Conservation (phyloP, 1,140 invertebrate species). For the Macrobrachium nipponense region DNA sequence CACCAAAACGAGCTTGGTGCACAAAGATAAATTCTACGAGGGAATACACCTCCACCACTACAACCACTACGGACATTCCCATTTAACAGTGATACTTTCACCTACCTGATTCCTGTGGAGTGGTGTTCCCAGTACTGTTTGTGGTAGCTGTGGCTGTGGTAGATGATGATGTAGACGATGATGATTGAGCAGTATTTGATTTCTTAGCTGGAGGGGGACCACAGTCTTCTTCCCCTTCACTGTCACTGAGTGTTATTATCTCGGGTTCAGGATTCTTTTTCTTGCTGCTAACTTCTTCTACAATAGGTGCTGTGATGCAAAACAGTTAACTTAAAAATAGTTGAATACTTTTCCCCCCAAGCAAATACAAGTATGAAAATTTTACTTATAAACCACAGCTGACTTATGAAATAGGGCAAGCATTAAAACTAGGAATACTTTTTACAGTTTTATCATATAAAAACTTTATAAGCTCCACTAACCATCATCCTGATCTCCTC, state of each 20-base stretch:
- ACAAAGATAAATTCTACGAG: neutral
- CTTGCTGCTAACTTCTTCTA: conserved; percentile 60
- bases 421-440: too few relatives aligned
- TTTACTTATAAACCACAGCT: neutral
- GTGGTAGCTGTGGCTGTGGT: conserved; percentile 13
- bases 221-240: conserved; percentile 54
- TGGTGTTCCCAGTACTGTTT: conserved; percentile 34
- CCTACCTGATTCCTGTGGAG: conserved; percentile 52
- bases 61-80: neutral
- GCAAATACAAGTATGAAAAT: neutral
- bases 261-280: conserved; percentile 47
- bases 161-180: neutral
- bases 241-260: conserved; percentile 58
- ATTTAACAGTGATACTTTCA: neutral
- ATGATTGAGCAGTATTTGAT: conserved; percentile 42
- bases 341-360: too few relatives aligned
- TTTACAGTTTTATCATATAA: too few relatives aligned
- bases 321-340: neutral
- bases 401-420: neutral
- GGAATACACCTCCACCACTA: conserved; percentile 17
- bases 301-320: conserved; percentile 54
- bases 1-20: neutral
- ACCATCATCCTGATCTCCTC: conserved; percentile 43
- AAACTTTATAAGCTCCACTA: neutral
- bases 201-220: conserved; percentile 57